Evolutionary conservation across 2,113 vertebrate genomes (phyloP).

Genomic region (Urocynchramus pylzowi): DNA sequence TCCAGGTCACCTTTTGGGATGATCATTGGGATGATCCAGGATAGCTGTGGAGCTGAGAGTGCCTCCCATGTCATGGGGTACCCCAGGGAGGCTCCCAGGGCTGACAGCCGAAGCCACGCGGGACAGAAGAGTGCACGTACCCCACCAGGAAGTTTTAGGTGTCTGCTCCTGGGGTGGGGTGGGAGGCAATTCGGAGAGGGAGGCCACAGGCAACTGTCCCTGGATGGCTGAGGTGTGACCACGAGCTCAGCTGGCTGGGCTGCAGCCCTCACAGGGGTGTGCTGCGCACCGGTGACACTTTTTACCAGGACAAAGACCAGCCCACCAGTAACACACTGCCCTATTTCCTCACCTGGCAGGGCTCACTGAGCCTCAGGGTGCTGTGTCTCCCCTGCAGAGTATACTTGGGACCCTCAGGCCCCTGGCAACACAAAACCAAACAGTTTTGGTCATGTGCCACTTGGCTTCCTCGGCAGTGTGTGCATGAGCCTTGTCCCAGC

Average conservation of each 20-base stretch:
- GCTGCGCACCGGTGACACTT: neutral
- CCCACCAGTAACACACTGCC: neutral
- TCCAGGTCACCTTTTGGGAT: neutral
- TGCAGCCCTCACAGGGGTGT: neutral
- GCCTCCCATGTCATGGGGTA: neutral
- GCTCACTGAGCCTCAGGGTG: fast-evolving
- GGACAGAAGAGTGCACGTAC: neutral
- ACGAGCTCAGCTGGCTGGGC: neutral
- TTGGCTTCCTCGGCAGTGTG: neutral
- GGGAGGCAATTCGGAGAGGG: fast-evolving
- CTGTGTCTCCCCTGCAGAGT: neutral
- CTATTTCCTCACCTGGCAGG: neutral
- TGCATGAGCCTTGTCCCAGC: neutral
- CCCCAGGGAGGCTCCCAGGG: neutral
- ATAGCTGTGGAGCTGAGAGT: neutral
- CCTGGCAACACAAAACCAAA: neutral
- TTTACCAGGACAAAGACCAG: neutral
- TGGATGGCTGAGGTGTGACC: fast-evolving
- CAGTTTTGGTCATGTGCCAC: neutral
- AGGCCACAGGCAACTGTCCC: neutral
- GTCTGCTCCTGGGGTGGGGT: neutral
- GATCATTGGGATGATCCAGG: neutral
- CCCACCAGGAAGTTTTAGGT: neutral
- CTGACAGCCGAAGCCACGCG: fast-evolving
- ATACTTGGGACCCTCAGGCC: neutral